Conservation (phyloP, 2,797 vertebrate species). For the Danionella dracula region DNA sequence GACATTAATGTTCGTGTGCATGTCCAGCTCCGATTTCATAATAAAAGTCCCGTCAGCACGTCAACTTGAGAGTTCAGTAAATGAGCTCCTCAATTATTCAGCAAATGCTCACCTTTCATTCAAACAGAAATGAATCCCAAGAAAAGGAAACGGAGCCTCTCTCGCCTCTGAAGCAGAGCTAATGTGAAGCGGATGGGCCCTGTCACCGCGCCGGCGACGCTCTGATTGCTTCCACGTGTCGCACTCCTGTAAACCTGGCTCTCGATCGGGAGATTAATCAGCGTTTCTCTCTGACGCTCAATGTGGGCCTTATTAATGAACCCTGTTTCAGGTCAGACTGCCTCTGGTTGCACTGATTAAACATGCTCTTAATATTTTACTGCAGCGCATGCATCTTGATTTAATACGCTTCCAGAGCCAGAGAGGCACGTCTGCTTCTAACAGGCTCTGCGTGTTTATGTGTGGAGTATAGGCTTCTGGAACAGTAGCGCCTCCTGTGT, state of each 20-base stretch:
- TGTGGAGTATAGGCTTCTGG: no score
- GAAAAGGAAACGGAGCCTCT: constrained; percentile 14
- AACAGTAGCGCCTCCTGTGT: no score
- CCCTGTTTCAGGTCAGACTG: not conserved
- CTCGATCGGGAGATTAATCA: constrained; percentile 4
- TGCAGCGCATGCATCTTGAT: constrained; percentile 4
- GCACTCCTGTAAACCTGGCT: constrained; percentile 22
- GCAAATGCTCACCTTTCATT: no score
- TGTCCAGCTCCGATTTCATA: no score
- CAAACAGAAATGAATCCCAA: no score
- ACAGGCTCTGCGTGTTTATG: no score
- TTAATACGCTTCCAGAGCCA: not conserved
- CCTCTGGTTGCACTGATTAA: not conserved
- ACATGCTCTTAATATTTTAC: not conserved
- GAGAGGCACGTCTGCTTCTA: not conserved
- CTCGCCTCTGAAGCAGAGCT: constrained; percentile 23
- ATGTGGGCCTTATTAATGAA: not conserved
- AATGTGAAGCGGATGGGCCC: constrained; percentile 35
- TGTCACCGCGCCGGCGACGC: constrained; percentile 37
- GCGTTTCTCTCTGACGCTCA: not conserved
- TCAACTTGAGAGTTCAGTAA: no score
- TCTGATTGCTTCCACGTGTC: constrained; percentile 32
- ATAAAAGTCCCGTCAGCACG: no score
- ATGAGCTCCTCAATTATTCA: no score
- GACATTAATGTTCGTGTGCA: no score